These are phyloP conservation scores for Hypothenemus hampei DNA, from an alignment of 1,140 invertebrate species.

Conservation along the genomic window DNA sequence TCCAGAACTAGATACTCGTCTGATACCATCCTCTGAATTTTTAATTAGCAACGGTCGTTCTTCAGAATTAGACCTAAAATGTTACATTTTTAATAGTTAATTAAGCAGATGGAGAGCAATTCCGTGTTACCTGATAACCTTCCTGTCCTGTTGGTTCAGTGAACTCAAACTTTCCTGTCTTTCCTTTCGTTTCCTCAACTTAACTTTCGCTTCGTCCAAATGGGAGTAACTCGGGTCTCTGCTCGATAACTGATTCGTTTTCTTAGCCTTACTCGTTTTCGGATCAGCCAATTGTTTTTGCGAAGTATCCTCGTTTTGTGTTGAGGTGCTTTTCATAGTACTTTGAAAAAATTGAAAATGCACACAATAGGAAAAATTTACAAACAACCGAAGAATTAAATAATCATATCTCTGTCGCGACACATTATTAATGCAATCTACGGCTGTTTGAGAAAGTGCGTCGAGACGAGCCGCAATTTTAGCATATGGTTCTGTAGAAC, in stretches of 20 bases:
- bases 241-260: not conserved
- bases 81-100: conserved; percentile 1
- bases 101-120: too few relatives aligned
- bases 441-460: conserved; percentile 82
- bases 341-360: conserved; percentile 4
- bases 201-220: conserved; percentile 38
- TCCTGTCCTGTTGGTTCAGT: conserved; percentile 63
- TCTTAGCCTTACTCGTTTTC: not conserved
- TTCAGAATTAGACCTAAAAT: conserved; percentile 59
- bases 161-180: conserved; percentile 62
- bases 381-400: conserved; percentile 44
- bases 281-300: conserved; percentile 22
- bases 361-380: not conserved
- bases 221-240: not conserved
- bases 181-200: conserved; percentile 69
- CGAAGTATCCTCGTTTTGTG: conserved; percentile 35
- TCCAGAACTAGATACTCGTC: conserved; percentile 60
- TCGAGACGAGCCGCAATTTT: conserved; percentile 80
- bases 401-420: conserved; percentile 71
- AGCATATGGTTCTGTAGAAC: too few relatives aligned
- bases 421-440: conserved; percentile 64
- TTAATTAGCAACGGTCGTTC: conserved; percentile 49
- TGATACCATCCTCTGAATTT: conserved; percentile 48
- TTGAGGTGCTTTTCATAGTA: conserved; percentile 41
- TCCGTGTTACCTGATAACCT: conserved; percentile 65